A percentile compares a stretch with the other conserved stretches of the same genome.
Evolutionary conservation across 2,888 invertebrate species (phyloP).

Genomic region (Scaptomyza reducta): DNA sequence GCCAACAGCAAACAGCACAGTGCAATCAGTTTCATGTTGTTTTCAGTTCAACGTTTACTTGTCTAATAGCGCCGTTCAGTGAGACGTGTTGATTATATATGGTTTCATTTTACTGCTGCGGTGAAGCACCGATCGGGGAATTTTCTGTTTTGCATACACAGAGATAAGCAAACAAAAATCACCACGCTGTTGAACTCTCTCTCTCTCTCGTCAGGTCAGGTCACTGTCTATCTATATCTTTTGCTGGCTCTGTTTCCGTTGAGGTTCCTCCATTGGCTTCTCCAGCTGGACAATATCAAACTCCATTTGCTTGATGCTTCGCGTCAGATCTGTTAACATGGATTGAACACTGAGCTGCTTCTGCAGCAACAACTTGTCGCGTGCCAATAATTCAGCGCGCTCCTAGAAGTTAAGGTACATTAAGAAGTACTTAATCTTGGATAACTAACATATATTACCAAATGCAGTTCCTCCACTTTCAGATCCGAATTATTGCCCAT

Average conservation of each 20-base stretch:
- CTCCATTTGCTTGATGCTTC: slow-evolving; percentile 58
- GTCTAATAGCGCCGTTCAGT: slow-evolving; percentile 2
- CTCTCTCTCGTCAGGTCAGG: neutral
- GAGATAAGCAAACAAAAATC: slow-evolving; percentile 32
- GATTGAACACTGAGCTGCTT: slow-evolving; percentile 47
- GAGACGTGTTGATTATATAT: slow-evolving; percentile 44
- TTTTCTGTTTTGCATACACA: slow-evolving; percentile 19
- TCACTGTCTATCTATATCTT: slow-evolving; percentile 12
- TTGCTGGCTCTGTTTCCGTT: slow-evolving; percentile 12
- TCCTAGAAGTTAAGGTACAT: slow-evolving; percentile 24
- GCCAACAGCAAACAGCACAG: slow-evolving; percentile 46
- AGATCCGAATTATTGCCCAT: slow-evolving; percentile 30
- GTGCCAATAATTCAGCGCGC: slow-evolving; percentile 30
- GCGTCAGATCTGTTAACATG: slow-evolving; percentile 57
- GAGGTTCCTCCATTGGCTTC: neutral
- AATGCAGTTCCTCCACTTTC: slow-evolving; percentile 43
- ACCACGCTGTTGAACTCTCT: slow-evolving; percentile 24
- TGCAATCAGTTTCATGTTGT: slow-evolving; percentile 52
- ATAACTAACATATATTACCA: slow-evolving; percentile 3
- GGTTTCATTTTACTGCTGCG: slow-evolving; percentile 6
- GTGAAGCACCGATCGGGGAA: slow-evolving; percentile 47
- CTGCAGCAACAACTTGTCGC: slow-evolving; percentile 10
- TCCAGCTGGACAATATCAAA: slow-evolving; percentile 36
- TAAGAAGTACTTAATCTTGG: neutral
- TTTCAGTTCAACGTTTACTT: neutral